Conservation (phyloP, 2,888 invertebrate species). For the Urechis unicinctus region DNA sequence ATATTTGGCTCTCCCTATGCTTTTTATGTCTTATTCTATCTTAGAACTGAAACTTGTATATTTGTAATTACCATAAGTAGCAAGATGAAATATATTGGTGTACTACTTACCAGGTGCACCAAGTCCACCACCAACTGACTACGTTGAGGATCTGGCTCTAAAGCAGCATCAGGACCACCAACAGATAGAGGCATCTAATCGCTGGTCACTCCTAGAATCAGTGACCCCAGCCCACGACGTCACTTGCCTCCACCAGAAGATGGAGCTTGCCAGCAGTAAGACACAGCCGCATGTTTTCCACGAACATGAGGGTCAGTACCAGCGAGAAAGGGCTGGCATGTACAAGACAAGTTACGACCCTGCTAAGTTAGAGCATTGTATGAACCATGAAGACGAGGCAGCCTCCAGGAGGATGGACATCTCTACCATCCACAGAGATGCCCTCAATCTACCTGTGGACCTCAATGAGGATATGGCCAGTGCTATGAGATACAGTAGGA, state of each 20-base stretch:
- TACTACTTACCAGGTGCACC: no score
- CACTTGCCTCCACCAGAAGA: slow-evolving; percentile 33
- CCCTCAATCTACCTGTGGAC: slow-evolving; percentile 29
- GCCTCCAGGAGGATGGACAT: slow-evolving; percentile 34
- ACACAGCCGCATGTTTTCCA: slow-evolving; percentile 31
- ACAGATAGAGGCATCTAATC: slow-evolving; percentile 41
- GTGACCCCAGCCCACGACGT: slow-evolving; percentile 36
- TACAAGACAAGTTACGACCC: slow-evolving; percentile 45
- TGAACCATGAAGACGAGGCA: slow-evolving; percentile 30
- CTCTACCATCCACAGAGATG: slow-evolving; percentile 32
- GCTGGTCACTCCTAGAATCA: slow-evolving; percentile 35
- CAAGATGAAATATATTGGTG: no score
- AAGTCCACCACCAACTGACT: no score
- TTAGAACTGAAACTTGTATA: no score
- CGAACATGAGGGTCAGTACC: slow-evolving; percentile 40
- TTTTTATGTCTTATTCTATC: no score
- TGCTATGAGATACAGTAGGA: slow-evolving; percentile 27
- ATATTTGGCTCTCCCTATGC: no score
- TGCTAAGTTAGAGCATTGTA: slow-evolving; percentile 29
- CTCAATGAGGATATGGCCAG: slow-evolving; percentile 33
- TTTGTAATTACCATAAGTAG: no score
- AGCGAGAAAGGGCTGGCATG: slow-evolving; percentile 40
- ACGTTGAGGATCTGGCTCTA: no score
- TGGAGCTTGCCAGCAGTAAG: slow-evolving; percentile 18
- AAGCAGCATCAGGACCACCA: slow-evolving; percentile 26